These are phyloP conservation scores for Cercopithecus mona DNA, from an alignment of 2,113 vertebrate genomes.

Conservation along the genomic window DNA sequence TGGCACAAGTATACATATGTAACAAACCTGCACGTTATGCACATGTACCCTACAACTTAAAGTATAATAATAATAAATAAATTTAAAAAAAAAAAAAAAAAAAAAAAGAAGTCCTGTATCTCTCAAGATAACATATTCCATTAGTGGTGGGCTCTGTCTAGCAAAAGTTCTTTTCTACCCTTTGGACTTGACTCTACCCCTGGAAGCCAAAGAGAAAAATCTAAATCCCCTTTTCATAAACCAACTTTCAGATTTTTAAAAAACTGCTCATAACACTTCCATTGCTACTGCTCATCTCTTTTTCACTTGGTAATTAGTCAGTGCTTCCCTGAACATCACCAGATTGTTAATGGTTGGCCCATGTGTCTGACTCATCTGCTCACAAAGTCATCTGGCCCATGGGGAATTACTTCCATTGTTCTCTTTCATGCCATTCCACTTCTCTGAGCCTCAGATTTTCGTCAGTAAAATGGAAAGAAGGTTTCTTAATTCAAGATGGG, in stretches of 20 bases:
- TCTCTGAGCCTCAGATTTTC: not conserved
- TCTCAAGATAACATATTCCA: not conserved
- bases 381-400: no score
- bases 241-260: not conserved
- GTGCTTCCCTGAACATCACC: not conserved
- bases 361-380: not conserved
- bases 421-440: not conserved
- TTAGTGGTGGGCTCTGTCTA: not conserved
- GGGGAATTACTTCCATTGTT: not conserved
- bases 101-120: not conserved
- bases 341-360: not conserved
- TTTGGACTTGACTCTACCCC: not conserved
- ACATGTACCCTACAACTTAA: no score
- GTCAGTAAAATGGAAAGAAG: not conserved
- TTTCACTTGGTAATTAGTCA: not conserved
- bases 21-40: no score
- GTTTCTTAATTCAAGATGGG: not conserved
- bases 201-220: conserved; percentile 14
- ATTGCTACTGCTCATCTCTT: not conserved
- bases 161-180: not conserved
- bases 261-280: not conserved
- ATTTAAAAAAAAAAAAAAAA: no score
- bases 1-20: no score
- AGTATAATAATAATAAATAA: no score
- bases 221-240: conserved; percentile 10